Conservation (phyloP, 1,140 invertebrate species). For the Nasonia giraulti region DNA sequence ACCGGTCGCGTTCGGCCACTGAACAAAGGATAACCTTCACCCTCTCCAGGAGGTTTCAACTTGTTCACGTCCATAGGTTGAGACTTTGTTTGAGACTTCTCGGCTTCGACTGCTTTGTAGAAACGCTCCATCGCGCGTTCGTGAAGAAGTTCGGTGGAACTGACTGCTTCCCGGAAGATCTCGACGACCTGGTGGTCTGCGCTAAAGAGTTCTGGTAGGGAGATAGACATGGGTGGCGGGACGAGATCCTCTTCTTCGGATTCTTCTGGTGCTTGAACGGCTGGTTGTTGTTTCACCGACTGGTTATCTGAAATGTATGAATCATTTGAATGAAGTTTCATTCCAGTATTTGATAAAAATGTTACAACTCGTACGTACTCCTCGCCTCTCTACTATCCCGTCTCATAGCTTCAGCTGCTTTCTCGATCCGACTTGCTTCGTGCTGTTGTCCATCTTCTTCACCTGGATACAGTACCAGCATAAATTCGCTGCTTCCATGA, state of each 20-base stretch:
- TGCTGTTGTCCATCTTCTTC: slow-evolving; percentile 71
- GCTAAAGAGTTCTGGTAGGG: slow-evolving; percentile 83
- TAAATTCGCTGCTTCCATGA: slow-evolving; percentile 83
- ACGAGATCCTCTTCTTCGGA: slow-evolving; percentile 74
- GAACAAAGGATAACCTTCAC: slow-evolving; percentile 49
- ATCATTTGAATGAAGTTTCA: not conserved
- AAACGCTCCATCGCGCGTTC: slow-evolving; percentile 86
- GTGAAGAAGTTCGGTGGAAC: slow-evolving; percentile 86
- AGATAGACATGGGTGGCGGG: slow-evolving; percentile 85
- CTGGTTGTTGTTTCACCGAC: not conserved
- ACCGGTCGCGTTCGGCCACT: slow-evolving; percentile 55
- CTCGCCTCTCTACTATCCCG: not conserved
- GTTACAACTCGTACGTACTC: not conserved
- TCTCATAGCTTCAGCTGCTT: not conserved
- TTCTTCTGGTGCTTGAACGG: not conserved
- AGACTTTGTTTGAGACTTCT: slow-evolving; percentile 77
- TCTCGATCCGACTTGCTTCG: not conserved
- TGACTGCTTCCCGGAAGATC: slow-evolving; percentile 81
- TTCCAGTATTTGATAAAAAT: not conserved
- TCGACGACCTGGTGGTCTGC: slow-evolving; percentile 68
- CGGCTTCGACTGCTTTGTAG: slow-evolving; percentile 82
- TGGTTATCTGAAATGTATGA: not conserved
- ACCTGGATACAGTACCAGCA: slow-evolving; percentile 85
- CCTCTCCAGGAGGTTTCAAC: slow-evolving; percentile 56
- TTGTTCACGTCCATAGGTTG: slow-evolving; percentile 61